phyloP scores from a whole-genome alignment of 2,888 invertebrate genomes.

The Mellilla xanthometata region DNA sequence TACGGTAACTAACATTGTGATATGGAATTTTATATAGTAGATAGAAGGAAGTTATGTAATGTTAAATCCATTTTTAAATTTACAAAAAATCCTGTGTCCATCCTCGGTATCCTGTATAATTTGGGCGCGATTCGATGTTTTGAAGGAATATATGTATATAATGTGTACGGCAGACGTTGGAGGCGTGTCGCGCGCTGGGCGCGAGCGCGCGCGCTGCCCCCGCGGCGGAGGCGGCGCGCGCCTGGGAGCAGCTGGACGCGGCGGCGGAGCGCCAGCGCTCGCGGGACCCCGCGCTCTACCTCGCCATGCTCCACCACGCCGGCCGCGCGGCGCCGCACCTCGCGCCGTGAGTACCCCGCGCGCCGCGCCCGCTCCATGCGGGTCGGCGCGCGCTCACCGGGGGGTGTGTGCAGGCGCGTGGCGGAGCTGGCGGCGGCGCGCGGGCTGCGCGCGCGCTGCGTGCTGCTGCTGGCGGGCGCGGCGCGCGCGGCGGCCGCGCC shows the following conservation, averaged over 20 bases:
- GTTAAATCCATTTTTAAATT: too few species aligned
- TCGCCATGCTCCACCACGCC: slow-evolving; percentile 44
- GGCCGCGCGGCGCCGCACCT: slow-evolving; percentile 42
- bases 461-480: not conserved
- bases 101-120: too few species aligned
- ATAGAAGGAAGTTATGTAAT: too few species aligned
- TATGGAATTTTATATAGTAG: too few species aligned
- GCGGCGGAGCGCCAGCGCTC: slow-evolving; percentile 40
- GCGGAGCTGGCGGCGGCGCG: slow-evolving; percentile 18
- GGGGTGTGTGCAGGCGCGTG: not conserved
- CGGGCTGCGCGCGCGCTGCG: slow-evolving; percentile 4
- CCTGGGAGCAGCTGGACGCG: not conserved
- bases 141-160: too few species aligned
- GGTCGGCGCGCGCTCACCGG: too few species aligned
- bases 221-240: not conserved
- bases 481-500: not conserved
- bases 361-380: too few species aligned
- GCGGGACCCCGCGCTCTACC: slow-evolving; percentile 34
- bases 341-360: too few species aligned
- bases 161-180: not conserved
- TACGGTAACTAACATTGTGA: too few species aligned
- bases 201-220: not conserved
- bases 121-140: too few species aligned
- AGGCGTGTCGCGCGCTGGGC: not conserved
- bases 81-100: too few species aligned